These are phyloP conservation scores for Vipera latastei DNA, from an alignment of 2,797 vertebrate species.

Conservation along the genomic window DNA sequence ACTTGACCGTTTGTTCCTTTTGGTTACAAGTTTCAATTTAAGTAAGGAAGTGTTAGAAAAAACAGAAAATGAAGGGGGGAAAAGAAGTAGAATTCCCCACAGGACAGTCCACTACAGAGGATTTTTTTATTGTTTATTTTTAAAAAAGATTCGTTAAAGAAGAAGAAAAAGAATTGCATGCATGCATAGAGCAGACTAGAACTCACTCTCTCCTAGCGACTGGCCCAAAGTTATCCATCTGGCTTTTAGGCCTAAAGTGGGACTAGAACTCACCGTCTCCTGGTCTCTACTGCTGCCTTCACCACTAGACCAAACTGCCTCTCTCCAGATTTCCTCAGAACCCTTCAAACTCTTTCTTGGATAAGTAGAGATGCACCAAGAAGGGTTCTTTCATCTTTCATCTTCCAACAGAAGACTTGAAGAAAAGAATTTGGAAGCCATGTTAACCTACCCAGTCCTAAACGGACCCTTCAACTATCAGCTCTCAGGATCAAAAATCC, in stretches of 20 bases:
- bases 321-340: neutral
- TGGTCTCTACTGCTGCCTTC: no score
- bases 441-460: neutral
- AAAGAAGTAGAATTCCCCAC: neutral
- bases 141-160: neutral
- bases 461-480: neutral
- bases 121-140: neutral
- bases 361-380: neutral
- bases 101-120: neutral
- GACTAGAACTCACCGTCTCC: no score
- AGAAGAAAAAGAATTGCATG: neutral
- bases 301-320: neutral
- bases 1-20: neutral
- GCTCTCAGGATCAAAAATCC: neutral
- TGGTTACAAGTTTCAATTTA: neutral
- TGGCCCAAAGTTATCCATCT: no score
- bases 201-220: no score
- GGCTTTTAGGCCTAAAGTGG: no score
- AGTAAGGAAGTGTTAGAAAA: neutral
- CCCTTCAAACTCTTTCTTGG: rapidly evolving
- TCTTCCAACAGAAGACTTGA: neutral
- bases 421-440: neutral
- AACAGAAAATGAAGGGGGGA: neutral
- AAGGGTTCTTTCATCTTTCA: neutral
- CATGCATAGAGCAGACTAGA: no score